Evolutionary conservation across 2,888 invertebrate species (phyloP).

Genomic region (Epirrhoe tristata): DNA sequence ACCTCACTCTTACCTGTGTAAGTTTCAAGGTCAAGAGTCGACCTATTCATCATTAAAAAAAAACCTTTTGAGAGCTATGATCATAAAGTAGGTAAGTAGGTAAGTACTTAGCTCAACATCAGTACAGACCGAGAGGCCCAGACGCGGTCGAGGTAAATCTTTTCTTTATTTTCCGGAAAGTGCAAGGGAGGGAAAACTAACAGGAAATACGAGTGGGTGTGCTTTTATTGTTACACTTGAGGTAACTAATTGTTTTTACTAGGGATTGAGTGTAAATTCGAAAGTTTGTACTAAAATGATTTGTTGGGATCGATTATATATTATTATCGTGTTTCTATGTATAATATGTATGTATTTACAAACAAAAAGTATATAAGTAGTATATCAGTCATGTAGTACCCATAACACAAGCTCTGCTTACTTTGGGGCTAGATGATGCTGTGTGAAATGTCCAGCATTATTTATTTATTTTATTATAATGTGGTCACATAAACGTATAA

Average conservation of each 20-base stretch:
- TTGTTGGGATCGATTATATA: not conserved
- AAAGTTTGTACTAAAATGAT: conserved; percentile 11
- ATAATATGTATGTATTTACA: too few species aligned
- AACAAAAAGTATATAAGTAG: too few species aligned
- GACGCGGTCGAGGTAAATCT: conserved; percentile 73
- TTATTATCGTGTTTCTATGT: too few species aligned
- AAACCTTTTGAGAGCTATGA: conserved; percentile 21
- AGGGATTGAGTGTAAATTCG: conserved; percentile 28
- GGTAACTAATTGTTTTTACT: conserved; percentile 73
- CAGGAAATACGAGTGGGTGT: conserved; percentile 66
- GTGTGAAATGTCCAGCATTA: too few species aligned
- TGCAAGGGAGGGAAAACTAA: conserved; percentile 77
- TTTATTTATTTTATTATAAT: too few species aligned
- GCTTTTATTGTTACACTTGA: conserved; percentile 65
- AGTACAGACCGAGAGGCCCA: conserved; percentile 60
- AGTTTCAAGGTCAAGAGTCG: too few species aligned
- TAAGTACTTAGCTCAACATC: conserved; percentile 45
- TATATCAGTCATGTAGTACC: too few species aligned
- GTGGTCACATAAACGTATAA: too few species aligned
- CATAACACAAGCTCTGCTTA: too few species aligned
- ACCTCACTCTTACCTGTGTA: too few species aligned
- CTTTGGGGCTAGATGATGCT: too few species aligned
- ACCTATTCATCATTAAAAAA: too few species aligned
- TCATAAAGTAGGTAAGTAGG: conserved; percentile 29
- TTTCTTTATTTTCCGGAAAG: conserved; percentile 72